Conservation (phyloP, 2,113 vertebrate genomes). For the Dermatemys mawii region DNA sequence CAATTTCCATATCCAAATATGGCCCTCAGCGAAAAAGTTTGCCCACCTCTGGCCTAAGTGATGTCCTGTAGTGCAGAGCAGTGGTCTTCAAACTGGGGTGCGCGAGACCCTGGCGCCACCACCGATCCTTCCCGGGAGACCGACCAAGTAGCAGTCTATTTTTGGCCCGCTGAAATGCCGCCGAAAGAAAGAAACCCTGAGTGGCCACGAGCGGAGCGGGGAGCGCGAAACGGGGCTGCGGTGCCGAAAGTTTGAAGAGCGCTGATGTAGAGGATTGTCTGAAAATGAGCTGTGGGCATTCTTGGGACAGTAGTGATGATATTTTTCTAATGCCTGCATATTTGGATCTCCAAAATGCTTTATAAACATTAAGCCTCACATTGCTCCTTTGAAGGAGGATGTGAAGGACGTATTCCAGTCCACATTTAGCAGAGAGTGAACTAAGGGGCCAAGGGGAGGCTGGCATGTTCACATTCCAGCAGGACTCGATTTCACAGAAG, state of each 20-base stretch:
- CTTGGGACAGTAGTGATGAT: neutral
- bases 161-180: no score
- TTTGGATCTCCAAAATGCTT: neutral
- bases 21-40: no score
- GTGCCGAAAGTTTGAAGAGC: no score
- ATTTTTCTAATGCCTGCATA: neutral
- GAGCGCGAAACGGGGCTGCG: no score
- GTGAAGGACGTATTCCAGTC: neutral
- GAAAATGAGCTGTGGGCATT: neutral
- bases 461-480: neutral
- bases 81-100: no score
- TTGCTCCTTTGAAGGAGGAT: neutral
- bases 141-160: no score
- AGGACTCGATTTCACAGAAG: accelerated
- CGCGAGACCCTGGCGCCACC: no score
- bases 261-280: neutral
- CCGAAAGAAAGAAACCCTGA: no score
- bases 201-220: no score
- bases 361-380: neutral
- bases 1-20: no score
- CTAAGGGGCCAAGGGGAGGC: neutral
- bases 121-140: no score
- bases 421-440: neutral
- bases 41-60: neutral
- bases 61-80: neutral